Percentiles rank a stretch among this genome's conserved stretches.
Conservation (phyloP, 2,797 vertebrate species). For the Poecile montanus region DNA sequence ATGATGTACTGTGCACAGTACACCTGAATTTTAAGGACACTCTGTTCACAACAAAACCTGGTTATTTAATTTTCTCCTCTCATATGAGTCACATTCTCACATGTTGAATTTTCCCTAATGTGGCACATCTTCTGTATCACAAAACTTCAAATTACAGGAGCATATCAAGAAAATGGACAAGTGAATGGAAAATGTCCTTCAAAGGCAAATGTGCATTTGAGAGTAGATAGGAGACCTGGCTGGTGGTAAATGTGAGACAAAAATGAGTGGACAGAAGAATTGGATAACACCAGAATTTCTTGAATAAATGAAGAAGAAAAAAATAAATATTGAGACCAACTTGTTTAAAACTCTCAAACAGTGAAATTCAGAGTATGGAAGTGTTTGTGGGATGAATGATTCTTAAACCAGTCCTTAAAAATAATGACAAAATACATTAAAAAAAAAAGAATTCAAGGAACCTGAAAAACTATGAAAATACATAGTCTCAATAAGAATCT, state of each 20-base stretch:
- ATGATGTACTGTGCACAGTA: background rate
- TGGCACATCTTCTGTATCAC: background rate
- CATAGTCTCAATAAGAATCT: background rate
- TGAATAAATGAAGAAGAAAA: background rate
- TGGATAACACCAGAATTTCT: background rate
- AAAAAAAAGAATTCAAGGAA: background rate
- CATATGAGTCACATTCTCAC: background rate
- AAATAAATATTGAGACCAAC: background rate
- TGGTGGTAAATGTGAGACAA: background rate
- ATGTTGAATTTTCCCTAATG: background rate
- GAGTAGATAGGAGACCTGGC: background rate
- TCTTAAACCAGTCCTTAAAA: background rate
- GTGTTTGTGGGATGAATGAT: background rate
- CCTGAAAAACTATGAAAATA: background rate
- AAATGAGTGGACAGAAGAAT: background rate
- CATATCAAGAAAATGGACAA: background rate
- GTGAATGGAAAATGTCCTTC: background rate
- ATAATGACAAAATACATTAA: background rate
- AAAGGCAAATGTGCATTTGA: background rate
- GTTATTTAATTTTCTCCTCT: background rate
- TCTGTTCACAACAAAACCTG: background rate
- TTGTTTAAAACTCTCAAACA: background rate
- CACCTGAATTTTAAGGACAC: background rate
- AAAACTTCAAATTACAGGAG: background rate
- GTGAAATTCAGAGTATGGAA: background rate